Percentiles rank a stretch among this genome's conserved stretches.
Evolutionary conservation across 2,113 vertebrate species (phyloP).

Genomic region (Salvelinus fontinalis): DNA sequence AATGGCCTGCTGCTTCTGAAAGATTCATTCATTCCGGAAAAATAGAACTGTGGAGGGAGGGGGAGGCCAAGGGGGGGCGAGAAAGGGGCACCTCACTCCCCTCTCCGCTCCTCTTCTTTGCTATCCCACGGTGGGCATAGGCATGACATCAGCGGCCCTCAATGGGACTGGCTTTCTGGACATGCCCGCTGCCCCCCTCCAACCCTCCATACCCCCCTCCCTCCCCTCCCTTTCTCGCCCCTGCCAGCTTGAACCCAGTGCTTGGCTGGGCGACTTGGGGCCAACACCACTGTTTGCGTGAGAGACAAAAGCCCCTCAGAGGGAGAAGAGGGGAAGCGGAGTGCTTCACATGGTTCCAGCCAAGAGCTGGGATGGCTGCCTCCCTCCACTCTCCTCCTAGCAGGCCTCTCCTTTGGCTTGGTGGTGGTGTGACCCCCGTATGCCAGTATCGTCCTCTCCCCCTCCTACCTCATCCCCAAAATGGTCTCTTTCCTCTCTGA

Average conservation of each 20-base stretch:
- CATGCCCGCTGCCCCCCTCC: conserved; percentile 61
- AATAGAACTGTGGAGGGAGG: conserved; percentile 52
- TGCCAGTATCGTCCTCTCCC: conserved; percentile 51
- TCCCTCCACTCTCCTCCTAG: conserved; percentile 37
- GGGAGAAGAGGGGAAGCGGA: conserved; percentile 73
- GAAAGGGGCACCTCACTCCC: conserved; percentile 58
- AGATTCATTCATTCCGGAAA: conserved; percentile 78
- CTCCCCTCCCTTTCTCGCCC: conserved; percentile 50
- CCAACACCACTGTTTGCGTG: conserved; percentile 74
- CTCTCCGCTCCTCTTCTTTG: conserved; percentile 66
- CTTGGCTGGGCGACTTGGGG: conserved; percentile 70
- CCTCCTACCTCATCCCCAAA: conserved; percentile 39
- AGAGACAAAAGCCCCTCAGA: conserved; percentile 76
- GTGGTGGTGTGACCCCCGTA: conserved; percentile 60
- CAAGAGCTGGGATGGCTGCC: conserved; percentile 68
- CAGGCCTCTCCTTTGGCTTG: conserved; percentile 65
- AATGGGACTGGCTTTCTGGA: conserved; percentile 73
- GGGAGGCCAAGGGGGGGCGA: conserved; percentile 17
- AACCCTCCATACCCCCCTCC: conserved; percentile 44
- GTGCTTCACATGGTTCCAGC: conserved; percentile 78
- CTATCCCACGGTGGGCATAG: conserved; percentile 82
- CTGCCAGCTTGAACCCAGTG: conserved; percentile 70
- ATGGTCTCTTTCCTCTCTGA: conserved; percentile 25
- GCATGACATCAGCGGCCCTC: conserved; percentile 77
- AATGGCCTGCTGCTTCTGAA: conserved; percentile 75